Base-by-base conservation (phyloP, 2,888 invertebrate genomes). In the Oasisia sp. region DNA sequence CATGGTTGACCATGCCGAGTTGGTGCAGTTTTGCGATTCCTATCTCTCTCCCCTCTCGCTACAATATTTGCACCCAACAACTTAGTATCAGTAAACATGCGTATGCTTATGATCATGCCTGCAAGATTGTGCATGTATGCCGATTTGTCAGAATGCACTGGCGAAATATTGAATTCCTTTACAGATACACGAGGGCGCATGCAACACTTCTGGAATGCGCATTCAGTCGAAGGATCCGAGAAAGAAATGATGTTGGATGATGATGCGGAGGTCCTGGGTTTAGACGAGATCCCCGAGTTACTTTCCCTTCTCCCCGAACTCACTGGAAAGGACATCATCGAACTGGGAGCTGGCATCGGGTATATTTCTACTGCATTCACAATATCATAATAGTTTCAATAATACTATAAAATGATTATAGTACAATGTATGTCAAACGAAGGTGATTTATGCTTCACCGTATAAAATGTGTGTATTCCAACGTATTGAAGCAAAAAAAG, bases 311-410 rank as follows among this genome's bases (percentile, higher is more conserved):
- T 97, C 38, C 97, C 97, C 11, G 94, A 95, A 89, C 94, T 96
- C 38, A 94, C 95, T 12, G 96, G 96, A 58, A 96, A 96, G 94
- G 95, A 95, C 89, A 96, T 97, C 9, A 95, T 97, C 11, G 97
- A 97, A 95, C 96, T 97, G 38, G 97, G 97, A 32, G 97, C 97
- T 74, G 97, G 97, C 93, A 97, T 97, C 91, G 97, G 97, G 97
- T 97, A 94, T 93, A 94, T 91, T 38, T 44, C 7, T 12, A 90
- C 91, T 74, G 32, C 5, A 38, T 38, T 56, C 8, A 8, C 32
- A 32, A 44, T 74, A n/a, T n/a, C 7, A 27, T 74, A 27, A 74
- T 9, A 74, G 27, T 74, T 74, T 27, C 74, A 74, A 91, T 90
- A 90, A 32, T 74, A 74, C 7, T 74, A 74, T 74, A n/a, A n/a